Percentiles rank a stretch among this genome's conserved stretches.
phyloP scores from a whole-genome alignment of 1,140 invertebrate species.

The Diplogasteroides magnus region DNA sequence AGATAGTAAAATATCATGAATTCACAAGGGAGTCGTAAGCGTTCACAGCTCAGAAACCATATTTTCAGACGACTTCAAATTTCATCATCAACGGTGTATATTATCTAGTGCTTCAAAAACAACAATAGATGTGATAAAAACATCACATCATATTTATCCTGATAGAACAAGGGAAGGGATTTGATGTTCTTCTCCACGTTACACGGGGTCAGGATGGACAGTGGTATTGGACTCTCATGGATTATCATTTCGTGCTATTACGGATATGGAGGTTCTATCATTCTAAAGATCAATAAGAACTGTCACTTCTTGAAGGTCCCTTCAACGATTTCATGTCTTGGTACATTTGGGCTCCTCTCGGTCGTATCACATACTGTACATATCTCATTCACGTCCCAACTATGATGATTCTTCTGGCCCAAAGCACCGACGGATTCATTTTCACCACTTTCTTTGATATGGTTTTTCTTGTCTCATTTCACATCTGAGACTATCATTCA shows the following conservation, averaged over 20 bases:
- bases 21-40: conserved; percentile 20
- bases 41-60: too few species aligned
- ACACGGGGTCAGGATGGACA: too few species aligned
- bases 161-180: too few species aligned
- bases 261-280: conserved; percentile 22
- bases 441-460: neutral
- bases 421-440: neutral
- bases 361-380: conserved; percentile 15
- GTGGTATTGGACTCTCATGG: conserved; percentile 25
- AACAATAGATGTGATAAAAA: too few species aligned
- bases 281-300: too few species aligned
- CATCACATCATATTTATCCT: too few species aligned
- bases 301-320: conserved; percentile 1
- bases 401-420: neutral
- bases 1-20: too few species aligned
- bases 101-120: too few species aligned
- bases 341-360: conserved; percentile 26
- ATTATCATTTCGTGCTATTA: conserved; percentile 31
- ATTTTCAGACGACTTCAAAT: too few species aligned
- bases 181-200: too few species aligned
- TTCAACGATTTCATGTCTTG: conserved; percentile 27
- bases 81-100: too few species aligned
- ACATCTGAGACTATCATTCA: too few species aligned
- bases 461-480: neutral
- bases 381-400: conserved; percentile 24